Evolutionary conservation across 2,797 vertebrate species (phyloP).

Genomic region (Adelosebastes latens): DNA sequence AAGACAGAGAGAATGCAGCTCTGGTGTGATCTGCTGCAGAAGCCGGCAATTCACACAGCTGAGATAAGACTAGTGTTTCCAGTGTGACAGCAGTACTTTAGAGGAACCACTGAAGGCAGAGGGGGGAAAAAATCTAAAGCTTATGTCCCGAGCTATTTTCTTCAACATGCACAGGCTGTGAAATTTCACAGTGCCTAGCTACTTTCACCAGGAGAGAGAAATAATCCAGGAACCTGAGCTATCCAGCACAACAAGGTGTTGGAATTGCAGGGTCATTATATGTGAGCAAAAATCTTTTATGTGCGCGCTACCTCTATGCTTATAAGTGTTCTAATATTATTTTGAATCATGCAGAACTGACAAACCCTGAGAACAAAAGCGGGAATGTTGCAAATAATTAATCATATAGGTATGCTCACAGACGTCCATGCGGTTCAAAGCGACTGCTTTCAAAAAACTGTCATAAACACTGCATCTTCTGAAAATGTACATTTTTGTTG

Average conservation of each 20-base stretch:
- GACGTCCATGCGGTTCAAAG: not conserved
- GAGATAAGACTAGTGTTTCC: constrained; percentile 65
- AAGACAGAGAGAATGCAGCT: constrained; percentile 51
- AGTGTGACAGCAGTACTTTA: constrained; percentile 63
- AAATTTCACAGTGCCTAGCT: constrained; percentile 40
- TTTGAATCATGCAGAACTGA: not conserved
- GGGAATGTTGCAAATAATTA: constrained; percentile 5
- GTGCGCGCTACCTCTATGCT: not conserved
- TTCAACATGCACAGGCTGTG: constrained; percentile 45
- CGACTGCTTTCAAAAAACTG: not conserved
- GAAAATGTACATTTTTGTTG: not conserved
- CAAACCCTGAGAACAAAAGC: constrained; percentile 6
- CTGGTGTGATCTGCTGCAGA: constrained; percentile 58
- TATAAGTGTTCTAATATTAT: not conserved
- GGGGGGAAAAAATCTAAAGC: constrained; percentile 37
- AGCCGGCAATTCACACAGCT: constrained; percentile 55
- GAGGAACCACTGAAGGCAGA: constrained; percentile 48
- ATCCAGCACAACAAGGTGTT: constrained; percentile 24
- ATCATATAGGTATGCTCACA: not conserved
- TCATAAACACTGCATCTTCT: not conserved
- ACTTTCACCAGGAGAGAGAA: constrained; percentile 38
- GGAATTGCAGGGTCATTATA: constrained; percentile 1
- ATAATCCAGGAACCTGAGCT: constrained; percentile 41
- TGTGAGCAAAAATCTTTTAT: not conserved
- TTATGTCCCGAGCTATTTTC: constrained; percentile 53